Conservation (phyloP, 37 sponge, comb jelly and placozoan species). For the Eunapius fragilis region DNA sequence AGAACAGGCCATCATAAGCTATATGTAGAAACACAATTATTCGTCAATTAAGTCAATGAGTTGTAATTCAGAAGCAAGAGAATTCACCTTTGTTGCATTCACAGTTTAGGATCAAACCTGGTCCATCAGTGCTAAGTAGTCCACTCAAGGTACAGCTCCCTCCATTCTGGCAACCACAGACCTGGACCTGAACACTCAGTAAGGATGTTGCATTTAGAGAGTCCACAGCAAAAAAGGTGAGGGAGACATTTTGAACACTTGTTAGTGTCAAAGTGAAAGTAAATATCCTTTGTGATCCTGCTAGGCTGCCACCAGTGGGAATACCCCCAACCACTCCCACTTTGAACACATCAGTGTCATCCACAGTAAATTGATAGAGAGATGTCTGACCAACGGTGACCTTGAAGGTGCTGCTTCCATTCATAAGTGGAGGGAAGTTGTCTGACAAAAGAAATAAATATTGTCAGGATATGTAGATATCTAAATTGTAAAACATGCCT, state of each 20-base stretch:
- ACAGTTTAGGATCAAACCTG: slow-evolving; percentile 33
- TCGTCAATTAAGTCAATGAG: too few relatives aligned
- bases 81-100: slow-evolving; percentile 41
- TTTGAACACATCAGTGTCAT: not conserved
- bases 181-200: slow-evolving; percentile 3
- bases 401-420: not conserved
- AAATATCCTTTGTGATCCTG: not conserved
- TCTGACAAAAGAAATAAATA: not conserved
- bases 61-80: not conserved
- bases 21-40: not conserved
- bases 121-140: not conserved
- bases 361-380: not conserved
- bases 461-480: too few relatives aligned
- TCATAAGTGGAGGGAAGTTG: not conserved
- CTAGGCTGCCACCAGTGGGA: not conserved
- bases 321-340: slow-evolving; percentile 8
- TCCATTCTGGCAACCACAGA: slow-evolving; percentile 44
- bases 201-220: not conserved
- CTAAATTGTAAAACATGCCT: too few relatives aligned
- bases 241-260: not conserved
- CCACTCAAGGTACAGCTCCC: slow-evolving; percentile 36
- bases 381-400: not conserved
- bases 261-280: slow-evolving; percentile 35
- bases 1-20: slow-evolving; percentile 35
- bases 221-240: slow-evolving; percentile 20